Percentiles rank a stretch among this genome's conserved stretches.
Conservation (phyloP, 2,113 vertebrate genomes). For the Scartelaos histophorus region DNA sequence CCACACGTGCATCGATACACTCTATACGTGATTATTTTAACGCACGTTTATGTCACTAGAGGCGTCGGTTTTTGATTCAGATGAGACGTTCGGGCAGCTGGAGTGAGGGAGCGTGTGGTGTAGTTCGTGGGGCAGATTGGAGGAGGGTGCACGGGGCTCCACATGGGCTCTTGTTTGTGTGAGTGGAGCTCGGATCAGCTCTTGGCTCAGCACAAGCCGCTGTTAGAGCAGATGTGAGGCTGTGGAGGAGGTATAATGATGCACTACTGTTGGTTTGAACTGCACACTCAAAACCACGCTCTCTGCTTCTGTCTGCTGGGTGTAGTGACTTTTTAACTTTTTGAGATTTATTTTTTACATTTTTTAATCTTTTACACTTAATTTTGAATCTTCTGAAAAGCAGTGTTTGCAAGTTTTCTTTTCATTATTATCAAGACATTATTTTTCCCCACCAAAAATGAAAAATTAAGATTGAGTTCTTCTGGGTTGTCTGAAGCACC, state of each 20-base stretch:
- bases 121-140: neutral
- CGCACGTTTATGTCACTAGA: neutral
- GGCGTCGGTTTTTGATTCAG: neutral
- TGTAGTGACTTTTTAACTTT: neutral
- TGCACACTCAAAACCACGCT: neutral
- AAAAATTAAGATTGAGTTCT: no score
- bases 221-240: slow-evolving; percentile 16
- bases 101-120: slow-evolving; percentile 4
- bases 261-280: neutral
- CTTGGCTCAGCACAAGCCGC: slow-evolving; percentile 1
- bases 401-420: no score
- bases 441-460: no score
- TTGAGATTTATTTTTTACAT: no score
- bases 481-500: no score
- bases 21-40: slow-evolving; percentile 7
- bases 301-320: neutral
- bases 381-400: no score
- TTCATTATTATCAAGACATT: no score
- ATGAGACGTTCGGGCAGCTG: neutral
- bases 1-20: neutral
- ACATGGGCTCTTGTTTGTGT: slow-evolving; percentile 5
- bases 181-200: neutral
- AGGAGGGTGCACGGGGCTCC: neutral
- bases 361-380: no score
- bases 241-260: slow-evolving; percentile 4